Conservation (phyloP, 2,888 invertebrate species). For the Euphydryas editha region DNA sequence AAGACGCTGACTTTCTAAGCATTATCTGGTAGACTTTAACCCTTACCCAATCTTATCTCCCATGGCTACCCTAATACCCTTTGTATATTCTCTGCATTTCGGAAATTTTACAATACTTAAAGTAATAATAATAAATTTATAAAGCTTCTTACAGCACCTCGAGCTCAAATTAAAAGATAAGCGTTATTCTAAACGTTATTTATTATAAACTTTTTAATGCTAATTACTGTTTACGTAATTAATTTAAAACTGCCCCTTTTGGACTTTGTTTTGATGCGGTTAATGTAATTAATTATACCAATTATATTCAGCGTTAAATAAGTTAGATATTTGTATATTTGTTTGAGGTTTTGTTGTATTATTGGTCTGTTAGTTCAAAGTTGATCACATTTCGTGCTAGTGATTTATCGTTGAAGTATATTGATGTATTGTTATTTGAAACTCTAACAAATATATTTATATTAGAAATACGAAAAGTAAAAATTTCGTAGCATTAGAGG, state of each 20-base stretch:
- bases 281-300: slow-evolving; percentile 14
- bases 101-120: slow-evolving; percentile 33
- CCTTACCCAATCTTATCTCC: slow-evolving; percentile 19
- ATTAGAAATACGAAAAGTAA: too few relatives aligned
- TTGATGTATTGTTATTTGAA: too few relatives aligned
- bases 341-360: neutral
- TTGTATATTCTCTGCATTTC: slow-evolving; percentile 25
- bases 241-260: slow-evolving; percentile 30
- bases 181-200: slow-evolving; percentile 27
- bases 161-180: slow-evolving; percentile 29
- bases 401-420: neutral
- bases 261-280: slow-evolving; percentile 14
- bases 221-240: slow-evolving; percentile 30
- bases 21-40: neutral
- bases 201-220: slow-evolving; percentile 31
- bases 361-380: neutral
- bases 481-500: too few relatives aligned
- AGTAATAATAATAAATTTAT: slow-evolving; percentile 38
- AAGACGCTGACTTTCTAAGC: neutral
- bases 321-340: neutral
- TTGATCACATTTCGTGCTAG: neutral
- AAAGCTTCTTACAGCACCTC: slow-evolving; percentile 33
- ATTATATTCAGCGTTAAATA: neutral
- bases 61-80: slow-evolving; percentile 20
- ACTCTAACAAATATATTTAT: too few relatives aligned